These are phyloP conservation scores for Melipona beecheii DNA, from an alignment of 2,888 invertebrate species.

Conservation along the genomic window DNA sequence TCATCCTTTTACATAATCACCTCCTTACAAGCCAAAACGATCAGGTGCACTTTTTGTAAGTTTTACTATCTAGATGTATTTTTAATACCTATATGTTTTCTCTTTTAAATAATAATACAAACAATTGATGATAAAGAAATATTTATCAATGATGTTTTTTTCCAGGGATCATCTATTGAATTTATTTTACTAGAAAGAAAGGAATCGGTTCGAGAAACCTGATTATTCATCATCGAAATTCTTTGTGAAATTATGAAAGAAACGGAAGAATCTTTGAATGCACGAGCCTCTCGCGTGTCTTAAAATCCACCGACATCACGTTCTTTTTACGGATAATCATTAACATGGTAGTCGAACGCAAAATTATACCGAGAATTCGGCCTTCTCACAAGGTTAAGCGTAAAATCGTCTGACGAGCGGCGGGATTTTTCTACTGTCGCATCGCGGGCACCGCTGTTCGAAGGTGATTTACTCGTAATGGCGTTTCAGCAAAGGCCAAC, in stretches of 20 bases:
- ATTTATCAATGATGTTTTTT: background rate
- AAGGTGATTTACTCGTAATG: slow-evolving; percentile 42
- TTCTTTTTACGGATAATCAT: slow-evolving; percentile 1
- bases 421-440: slow-evolving; percentile 13
- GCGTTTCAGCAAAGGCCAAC: slow-evolving; percentile 33
- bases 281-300: background rate
- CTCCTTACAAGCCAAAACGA: background rate
- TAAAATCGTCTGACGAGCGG: slow-evolving; percentile 9
- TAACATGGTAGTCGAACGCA: slow-evolving; percentile 5
- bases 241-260: background rate
- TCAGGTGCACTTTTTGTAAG: too few species aligned
- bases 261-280: background rate
- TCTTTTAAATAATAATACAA: too few species aligned
- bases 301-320: background rate
- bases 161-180: background rate
- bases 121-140: background rate
- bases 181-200: background rate
- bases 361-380: slow-evolving; percentile 1
- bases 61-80: too few species aligned
- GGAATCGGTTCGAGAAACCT: background rate
- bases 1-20: background rate
- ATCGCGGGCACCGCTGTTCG: background rate
- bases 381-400: slow-evolving; percentile 22
- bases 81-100: background rate
- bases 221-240: background rate